phyloP scores from a whole-genome alignment of 2,113 vertebrate genomes.

The Neogale vison region DNA sequence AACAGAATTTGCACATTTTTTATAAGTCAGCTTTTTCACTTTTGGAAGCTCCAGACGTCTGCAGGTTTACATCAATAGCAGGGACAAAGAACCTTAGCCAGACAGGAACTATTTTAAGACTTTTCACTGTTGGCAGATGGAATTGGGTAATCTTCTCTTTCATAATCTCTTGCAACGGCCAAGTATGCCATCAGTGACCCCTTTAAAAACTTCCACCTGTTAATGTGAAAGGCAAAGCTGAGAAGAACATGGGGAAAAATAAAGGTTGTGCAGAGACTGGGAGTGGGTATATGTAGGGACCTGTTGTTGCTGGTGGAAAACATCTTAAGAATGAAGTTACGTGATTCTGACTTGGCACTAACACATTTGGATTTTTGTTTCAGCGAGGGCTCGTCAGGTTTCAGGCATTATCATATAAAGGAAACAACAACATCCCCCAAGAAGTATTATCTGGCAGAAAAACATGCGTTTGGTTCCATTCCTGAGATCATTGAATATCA shows the following conservation, averaged over 20 bases:
- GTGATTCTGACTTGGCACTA: background rate
- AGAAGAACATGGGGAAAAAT: background rate
- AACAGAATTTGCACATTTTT: background rate
- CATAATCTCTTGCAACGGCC: background rate
- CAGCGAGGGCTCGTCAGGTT: slow-evolving; percentile 86
- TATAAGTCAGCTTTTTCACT: background rate
- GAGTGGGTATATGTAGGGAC: background rate
- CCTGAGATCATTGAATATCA: slow-evolving; percentile 96
- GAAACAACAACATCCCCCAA: slow-evolving; percentile 85
- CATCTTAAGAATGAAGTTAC: background rate
- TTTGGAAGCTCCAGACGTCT: background rate
- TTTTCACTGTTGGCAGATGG: background rate
- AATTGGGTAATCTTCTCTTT: background rate
- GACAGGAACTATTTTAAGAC: background rate
- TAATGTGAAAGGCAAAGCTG: background rate
- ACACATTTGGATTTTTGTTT: slow-evolving; percentile 58
- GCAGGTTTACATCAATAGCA: background rate
- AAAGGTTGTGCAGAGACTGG: background rate
- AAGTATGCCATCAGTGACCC: background rate
- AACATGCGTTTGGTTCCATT: slow-evolving; percentile 92
- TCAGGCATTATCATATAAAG: slow-evolving; percentile 94
- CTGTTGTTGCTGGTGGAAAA: background rate
- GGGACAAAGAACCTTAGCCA: background rate
- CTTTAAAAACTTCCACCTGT: background rate
- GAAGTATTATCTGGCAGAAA: slow-evolving; percentile 94